A percentile compares a stretch with the other conserved stretches of the same genome.
Conservation (phyloP, 2,888 invertebrate species). For the Andrena hattorfiana region DNA sequence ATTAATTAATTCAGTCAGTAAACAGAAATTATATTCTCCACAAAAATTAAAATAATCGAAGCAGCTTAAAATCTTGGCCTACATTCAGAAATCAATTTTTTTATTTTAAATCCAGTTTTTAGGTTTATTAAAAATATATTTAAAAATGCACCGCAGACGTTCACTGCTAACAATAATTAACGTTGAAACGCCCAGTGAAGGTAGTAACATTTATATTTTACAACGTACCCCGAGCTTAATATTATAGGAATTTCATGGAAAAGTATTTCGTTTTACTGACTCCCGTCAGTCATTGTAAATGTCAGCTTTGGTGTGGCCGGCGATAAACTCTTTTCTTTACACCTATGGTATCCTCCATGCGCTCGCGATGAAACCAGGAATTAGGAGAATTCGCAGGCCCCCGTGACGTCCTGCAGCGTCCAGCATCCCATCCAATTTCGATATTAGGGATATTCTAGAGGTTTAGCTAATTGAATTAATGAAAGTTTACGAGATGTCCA, state of each 20-base stretch:
- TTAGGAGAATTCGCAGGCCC: not conserved
- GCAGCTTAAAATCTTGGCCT: too few species aligned
- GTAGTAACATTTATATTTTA: slow-evolving; percentile 10
- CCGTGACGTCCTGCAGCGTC: slow-evolving; percentile 32
- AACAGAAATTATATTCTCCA: too few species aligned
- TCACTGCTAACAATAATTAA: not conserved
- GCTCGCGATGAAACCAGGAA: slow-evolving; percentile 21
- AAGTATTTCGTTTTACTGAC: slow-evolving; percentile 21
- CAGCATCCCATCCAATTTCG: slow-evolving; percentile 34
- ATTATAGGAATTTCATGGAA: slow-evolving; percentile 8
- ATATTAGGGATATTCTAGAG: slow-evolving; percentile 5
- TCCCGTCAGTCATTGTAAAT: slow-evolving; percentile 33
- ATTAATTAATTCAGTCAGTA: too few species aligned
- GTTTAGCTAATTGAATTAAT: slow-evolving; percentile 48
- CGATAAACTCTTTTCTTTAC: slow-evolving; percentile 49
- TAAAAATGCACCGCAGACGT: not conserved
- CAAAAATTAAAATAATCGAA: too few species aligned
- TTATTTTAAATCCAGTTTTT: too few species aligned
- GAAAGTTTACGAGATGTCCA: slow-evolving; percentile 37
- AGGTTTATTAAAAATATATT: not conserved
- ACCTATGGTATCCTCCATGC: slow-evolving; percentile 5
- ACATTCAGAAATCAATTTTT: too few species aligned
- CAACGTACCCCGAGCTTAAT: not conserved
- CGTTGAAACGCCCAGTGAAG: not conserved
- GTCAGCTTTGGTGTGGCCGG: slow-evolving; percentile 26